These are phyloP conservation scores for Laupala kohalensis DNA, from an alignment of 1,140 invertebrate genomes.

Conservation along the genomic window DNA sequence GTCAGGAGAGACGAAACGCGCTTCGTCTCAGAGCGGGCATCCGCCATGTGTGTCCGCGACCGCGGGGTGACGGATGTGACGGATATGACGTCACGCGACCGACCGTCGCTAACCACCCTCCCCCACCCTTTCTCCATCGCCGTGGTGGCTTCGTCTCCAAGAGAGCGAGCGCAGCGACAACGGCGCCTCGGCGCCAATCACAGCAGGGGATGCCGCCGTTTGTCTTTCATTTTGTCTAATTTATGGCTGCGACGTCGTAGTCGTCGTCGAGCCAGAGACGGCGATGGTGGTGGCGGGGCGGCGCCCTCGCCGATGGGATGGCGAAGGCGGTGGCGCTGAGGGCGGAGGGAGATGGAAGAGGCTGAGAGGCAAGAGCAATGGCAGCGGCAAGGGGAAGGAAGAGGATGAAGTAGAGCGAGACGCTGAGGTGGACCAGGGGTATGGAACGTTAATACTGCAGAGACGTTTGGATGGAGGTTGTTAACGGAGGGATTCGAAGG, in stretches of 20 bases:
- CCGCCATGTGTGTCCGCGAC: background rate
- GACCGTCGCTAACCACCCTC: background rate
- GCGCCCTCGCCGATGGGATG: too few relatives aligned
- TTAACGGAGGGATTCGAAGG: too few relatives aligned
- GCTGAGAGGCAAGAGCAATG: too few relatives aligned
- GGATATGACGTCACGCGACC: background rate
- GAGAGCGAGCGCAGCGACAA: background rate
- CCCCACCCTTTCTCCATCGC: background rate
- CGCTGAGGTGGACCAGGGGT: too few relatives aligned
- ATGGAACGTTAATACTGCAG: too few relatives aligned
- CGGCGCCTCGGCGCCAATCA: constrained; percentile 7
- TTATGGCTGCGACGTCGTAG: constrained; percentile 3
- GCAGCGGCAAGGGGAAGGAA: too few relatives aligned
- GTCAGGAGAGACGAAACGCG: background rate
- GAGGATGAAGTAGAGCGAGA: too few relatives aligned
- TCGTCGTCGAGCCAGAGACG: too few relatives aligned
- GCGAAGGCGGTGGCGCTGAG: too few relatives aligned
- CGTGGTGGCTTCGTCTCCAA: background rate
- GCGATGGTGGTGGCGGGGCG: too few relatives aligned
- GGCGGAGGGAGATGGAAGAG: background rate
- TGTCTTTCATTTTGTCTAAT: constrained; percentile 12
- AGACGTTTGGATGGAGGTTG: too few relatives aligned
- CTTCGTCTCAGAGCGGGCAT: too few relatives aligned
- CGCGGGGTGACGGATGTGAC: background rate
- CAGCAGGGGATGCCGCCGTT: constrained; percentile 3